These are phyloP conservation scores for Enteromius trimaculatus DNA, from an alignment of 2,797 vertebrate genomes.

Conservation along the genomic window DNA sequence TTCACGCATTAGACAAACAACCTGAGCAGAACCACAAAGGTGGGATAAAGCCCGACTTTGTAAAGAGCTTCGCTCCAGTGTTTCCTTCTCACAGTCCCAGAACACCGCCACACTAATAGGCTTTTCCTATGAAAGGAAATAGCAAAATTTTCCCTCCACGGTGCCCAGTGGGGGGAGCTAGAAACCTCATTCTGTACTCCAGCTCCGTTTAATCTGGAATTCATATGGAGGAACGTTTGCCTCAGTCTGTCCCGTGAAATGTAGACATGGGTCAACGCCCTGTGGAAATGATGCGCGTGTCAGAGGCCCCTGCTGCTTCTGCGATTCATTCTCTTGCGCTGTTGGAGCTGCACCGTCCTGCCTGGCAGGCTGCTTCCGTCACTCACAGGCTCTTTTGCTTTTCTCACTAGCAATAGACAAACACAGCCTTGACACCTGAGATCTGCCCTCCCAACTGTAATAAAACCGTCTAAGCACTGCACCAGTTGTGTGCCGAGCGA, in stretches of 20 bases:
- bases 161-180: slow-evolving; percentile 56
- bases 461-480: slow-evolving; percentile 61
- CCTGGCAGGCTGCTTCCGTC: slow-evolving; percentile 66
- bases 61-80: slow-evolving; percentile 40
- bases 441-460: slow-evolving; percentile 62
- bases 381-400: slow-evolving; percentile 68
- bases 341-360: slow-evolving; percentile 67
- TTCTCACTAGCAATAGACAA: slow-evolving; percentile 68
- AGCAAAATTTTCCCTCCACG: slow-evolving; percentile 64
- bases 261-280: slow-evolving; percentile 67
- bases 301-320: slow-evolving; percentile 57
- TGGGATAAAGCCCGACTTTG: slow-evolving; percentile 54
- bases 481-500: slow-evolving; percentile 62
- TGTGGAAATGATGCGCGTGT: slow-evolving; percentile 65
- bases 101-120: slow-evolving; percentile 61
- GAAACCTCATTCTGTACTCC: slow-evolving; percentile 39
- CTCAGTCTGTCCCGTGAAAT: slow-evolving; percentile 61
- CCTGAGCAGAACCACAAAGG: slow-evolving; percentile 50
- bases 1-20: slow-evolving; percentile 68
- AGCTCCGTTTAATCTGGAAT: slow-evolving; percentile 67
- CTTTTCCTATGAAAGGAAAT: slow-evolving; percentile 66
- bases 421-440: slow-evolving; percentile 56
- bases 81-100: slow-evolving; percentile 57
- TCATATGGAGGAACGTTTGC: slow-evolving; percentile 63
- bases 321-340: slow-evolving; percentile 64